Conservation (phyloP, 2,797 vertebrate species). For the Sebastes wilsoni region DNA sequence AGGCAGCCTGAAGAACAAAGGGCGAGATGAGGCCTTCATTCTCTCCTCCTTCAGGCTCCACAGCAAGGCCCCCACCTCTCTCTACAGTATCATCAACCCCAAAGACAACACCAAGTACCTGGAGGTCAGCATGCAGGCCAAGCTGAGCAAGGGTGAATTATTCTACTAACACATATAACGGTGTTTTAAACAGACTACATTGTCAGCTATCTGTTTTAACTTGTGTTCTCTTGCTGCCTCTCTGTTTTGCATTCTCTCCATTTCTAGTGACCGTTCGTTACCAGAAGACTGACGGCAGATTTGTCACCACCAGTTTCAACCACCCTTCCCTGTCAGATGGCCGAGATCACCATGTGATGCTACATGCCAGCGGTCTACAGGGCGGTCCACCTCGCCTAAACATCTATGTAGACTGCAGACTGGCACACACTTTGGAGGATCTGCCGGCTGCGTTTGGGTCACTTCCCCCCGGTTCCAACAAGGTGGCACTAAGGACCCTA, state of each 20-base stretch:
- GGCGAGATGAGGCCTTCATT: slow-evolving; percentile 88
- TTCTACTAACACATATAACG: not conserved
- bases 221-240: not conserved
- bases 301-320: slow-evolving; percentile 86
- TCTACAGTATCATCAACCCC: slow-evolving; percentile 90
- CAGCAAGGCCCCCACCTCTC: slow-evolving; percentile 73
- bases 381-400: slow-evolving; percentile 80
- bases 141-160: slow-evolving; percentile 91
- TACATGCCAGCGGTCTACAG: slow-evolving; percentile 89
- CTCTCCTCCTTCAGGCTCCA: slow-evolving; percentile 91
- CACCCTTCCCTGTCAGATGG: slow-evolving; percentile 91
- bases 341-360: slow-evolving; percentile 87
- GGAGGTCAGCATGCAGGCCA: slow-evolving; percentile 91
- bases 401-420: slow-evolving; percentile 91
- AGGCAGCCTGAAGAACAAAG: slow-evolving; percentile 86
- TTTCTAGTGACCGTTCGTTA: slow-evolving; percentile 88
- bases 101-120: slow-evolving; percentile 91
- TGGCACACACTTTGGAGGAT: slow-evolving; percentile 86
- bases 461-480: slow-evolving; percentile 76
- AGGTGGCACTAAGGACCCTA: slow-evolving; percentile 87
- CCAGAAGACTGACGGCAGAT: slow-evolving; percentile 87
- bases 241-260: not conserved
- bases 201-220: not conserved
- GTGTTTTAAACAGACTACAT: not conserved
- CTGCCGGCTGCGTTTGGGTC: slow-evolving; percentile 88